These are phyloP conservation scores for Ardeotis arabs DNA, from an alignment of 2,113 vertebrate genomes.

Conservation along the genomic window DNA sequence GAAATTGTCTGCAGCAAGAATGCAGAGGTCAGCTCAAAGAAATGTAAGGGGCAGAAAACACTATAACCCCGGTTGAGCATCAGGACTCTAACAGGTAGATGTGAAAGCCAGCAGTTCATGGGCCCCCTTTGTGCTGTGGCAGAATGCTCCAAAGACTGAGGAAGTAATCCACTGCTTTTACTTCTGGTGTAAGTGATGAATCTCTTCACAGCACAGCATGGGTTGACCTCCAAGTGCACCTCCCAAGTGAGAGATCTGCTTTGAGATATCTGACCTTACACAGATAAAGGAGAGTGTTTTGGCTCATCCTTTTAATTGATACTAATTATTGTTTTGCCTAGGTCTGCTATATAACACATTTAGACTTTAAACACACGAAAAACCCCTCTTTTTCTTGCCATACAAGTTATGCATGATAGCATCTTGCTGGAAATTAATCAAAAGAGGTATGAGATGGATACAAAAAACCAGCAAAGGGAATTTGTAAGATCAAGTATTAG, in stretches of 20 bases:
- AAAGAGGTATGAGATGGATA: not conserved
- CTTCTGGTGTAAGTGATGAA: not conserved
- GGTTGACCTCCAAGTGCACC: not conserved
- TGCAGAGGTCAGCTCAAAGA: rapidly evolving
- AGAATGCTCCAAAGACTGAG: not conserved
- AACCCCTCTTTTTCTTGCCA: not conserved
- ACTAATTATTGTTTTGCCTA: not conserved
- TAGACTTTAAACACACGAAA: not conserved
- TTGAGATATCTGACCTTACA: not conserved
- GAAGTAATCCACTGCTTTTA: not conserved
- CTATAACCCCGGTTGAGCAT: not conserved
- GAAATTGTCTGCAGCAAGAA: not conserved
- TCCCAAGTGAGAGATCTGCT: not conserved
- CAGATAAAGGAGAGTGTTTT: not conserved
- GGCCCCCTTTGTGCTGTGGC: not conserved
- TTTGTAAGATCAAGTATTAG: not conserved
- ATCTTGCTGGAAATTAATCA: not conserved
- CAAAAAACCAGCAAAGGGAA: not conserved
- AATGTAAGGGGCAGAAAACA: not conserved
- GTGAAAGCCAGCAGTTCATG: not conserved
- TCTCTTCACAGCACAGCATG: not conserved
- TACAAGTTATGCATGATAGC: not conserved
- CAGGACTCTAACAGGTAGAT: not conserved
- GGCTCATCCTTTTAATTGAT: not conserved
- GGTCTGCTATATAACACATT: not conserved